These are phyloP conservation scores for Ectemnius continuus DNA, from an alignment of 2,888 invertebrate genomes.

Conservation along the genomic window DNA sequence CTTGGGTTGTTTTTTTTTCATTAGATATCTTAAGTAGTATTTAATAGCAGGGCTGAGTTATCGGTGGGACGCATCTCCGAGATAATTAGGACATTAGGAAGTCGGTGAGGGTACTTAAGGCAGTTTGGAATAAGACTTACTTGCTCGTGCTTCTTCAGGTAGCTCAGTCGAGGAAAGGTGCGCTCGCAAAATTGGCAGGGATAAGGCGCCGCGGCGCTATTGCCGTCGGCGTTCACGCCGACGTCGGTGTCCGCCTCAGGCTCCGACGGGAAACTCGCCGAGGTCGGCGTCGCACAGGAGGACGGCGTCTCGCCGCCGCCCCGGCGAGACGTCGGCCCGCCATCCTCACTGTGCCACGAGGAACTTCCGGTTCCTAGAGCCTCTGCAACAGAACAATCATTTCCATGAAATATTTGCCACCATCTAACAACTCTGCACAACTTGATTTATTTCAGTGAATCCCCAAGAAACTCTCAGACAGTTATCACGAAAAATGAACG, in stretches of 20 bases:
- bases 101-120: too few relatives aligned
- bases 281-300: constrained; percentile 83
- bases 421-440: too few relatives aligned
- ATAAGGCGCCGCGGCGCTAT: constrained; percentile 83
- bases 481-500: background rate
- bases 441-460: too few relatives aligned
- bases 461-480: too few relatives aligned
- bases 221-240: constrained; percentile 65
- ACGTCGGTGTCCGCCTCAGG: constrained; percentile 75
- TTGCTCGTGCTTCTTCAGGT: constrained; percentile 95
- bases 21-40: too few relatives aligned
- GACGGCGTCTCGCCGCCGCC: constrained; percentile 81
- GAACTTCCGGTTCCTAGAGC: constrained; percentile 85
- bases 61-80: too few relatives aligned
- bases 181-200: constrained; percentile 95
- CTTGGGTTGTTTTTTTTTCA: too few relatives aligned
- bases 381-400: constrained; percentile 78
- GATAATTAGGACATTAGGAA: background rate
- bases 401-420: too few relatives aligned
- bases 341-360: constrained; percentile 83
- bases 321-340: constrained; percentile 79
- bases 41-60: too few relatives aligned
- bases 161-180: constrained; percentile 91
- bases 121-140: constrained; percentile 76
- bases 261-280: constrained; percentile 83